A percentile compares a stretch with the other conserved stretches of the same genome.
Conservation (phyloP, 2,888 invertebrate genomes). For the Achlya flavicornis region DNA sequence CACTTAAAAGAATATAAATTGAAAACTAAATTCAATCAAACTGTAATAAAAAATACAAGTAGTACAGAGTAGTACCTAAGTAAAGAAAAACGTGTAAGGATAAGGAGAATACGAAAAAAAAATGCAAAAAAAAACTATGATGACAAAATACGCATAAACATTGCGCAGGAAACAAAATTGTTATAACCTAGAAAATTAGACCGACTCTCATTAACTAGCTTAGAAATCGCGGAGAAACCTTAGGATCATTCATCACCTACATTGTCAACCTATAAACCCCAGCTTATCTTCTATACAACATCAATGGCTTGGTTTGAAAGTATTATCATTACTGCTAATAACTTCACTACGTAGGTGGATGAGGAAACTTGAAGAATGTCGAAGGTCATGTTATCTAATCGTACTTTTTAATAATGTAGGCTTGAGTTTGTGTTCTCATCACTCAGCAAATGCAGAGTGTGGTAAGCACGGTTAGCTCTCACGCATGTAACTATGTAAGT, state of each 20-base stretch:
- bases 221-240: slow-evolving; percentile 6
- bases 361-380: background rate
- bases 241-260: background rate
- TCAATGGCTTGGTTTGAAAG: background rate
- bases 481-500: background rate
- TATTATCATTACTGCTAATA: slow-evolving; percentile 2
- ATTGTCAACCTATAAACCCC: slow-evolving; percentile 1
- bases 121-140: too few relatives aligned
- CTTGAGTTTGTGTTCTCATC: background rate
- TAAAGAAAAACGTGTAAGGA: too few relatives aligned
- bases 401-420: background rate
- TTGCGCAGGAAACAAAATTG: background rate
- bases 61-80: too few relatives aligned
- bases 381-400: slow-evolving; percentile 4
- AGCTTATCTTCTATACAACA: slow-evolving; percentile 2
- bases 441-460: background rate
- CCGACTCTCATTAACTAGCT: background rate
- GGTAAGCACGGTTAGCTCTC: background rate
- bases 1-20: too few relatives aligned
- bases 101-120: too few relatives aligned
- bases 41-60: too few relatives aligned
- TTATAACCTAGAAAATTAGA: background rate
- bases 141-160: background rate
- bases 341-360: background rate
- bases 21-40: too few relatives aligned